These are phyloP conservation scores for Yoshiicerus persimilis DNA, from an alignment of 1,140 invertebrate species.

Conservation along the genomic window DNA sequence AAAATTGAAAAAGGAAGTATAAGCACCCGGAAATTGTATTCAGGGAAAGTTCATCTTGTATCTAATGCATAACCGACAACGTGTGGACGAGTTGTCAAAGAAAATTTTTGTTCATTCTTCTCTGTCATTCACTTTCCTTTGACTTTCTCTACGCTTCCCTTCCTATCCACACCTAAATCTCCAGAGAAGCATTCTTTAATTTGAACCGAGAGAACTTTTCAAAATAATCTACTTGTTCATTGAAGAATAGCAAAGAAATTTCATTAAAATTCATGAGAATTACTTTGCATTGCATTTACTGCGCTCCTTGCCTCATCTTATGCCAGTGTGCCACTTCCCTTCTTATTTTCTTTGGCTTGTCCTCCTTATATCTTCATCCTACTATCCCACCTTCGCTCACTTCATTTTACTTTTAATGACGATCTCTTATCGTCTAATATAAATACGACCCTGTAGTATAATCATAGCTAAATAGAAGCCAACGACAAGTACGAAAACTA, in stretches of 20 bases:
- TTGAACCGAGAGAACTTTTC: neutral
- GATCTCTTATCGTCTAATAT: neutral
- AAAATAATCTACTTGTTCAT: constrained; percentile 3
- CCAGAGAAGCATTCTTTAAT: neutral
- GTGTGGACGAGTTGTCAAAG: neutral
- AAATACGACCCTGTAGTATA: neutral
- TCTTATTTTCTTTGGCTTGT: neutral
- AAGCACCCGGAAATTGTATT: neutral
- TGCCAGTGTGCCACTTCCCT: neutral
- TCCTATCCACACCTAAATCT: neutral
- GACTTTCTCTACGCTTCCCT: neutral
- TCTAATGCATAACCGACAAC: neutral
- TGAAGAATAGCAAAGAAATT: neutral
- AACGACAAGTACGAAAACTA: neutral
- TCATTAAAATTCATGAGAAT: constrained; percentile 3
- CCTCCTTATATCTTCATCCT: neutral
- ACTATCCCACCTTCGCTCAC: neutral
- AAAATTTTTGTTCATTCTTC: neutral
- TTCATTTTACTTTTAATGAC: neutral
- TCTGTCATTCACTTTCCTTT: neutral
- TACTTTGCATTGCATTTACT: neutral
- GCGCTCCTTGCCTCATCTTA: neutral
- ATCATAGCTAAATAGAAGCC: neutral
- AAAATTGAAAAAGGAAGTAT: neutral
- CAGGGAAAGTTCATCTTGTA: neutral